These are phyloP conservation scores for Sterna hirundo DNA, from an alignment of 2,113 vertebrate genomes.

Conservation along the genomic window DNA sequence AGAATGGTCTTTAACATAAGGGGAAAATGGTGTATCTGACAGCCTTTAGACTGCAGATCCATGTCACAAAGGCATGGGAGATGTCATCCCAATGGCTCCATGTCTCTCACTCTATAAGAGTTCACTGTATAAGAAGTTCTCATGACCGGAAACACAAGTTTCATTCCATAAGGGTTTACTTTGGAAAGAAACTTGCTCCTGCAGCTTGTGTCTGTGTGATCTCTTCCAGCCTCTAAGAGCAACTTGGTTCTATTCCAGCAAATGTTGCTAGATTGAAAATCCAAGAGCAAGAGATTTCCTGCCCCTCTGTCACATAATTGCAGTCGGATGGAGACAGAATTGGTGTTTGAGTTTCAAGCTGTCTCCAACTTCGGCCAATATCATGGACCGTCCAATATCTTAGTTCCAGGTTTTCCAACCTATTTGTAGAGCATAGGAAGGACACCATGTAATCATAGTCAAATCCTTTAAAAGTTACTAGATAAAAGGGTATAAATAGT, in stretches of 20 bases:
- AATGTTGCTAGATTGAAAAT: constrained; percentile 15
- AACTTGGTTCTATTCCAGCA: constrained; percentile 13
- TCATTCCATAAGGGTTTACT: constrained; percentile 46
- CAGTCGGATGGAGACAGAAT: background rate
- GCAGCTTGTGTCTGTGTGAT: background rate
- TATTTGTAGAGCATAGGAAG: background rate
- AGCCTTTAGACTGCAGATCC: background rate
- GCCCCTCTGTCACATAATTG: background rate
- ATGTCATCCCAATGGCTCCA: background rate
- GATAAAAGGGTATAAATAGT: constrained; percentile 33
- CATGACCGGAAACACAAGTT: background rate
- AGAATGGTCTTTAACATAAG: background rate
- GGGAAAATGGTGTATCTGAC: background rate
- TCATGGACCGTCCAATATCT: background rate
- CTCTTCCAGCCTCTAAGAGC: background rate
- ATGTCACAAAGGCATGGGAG: background rate
- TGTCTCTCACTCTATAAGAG: background rate
- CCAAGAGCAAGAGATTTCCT: background rate
- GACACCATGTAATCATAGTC: background rate
- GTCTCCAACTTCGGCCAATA: background rate
- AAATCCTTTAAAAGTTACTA: background rate
- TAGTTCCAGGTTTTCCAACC: background rate
- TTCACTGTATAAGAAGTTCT: background rate
- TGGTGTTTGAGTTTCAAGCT: background rate
- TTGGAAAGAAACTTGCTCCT: constrained; percentile 30